Conservation (phyloP, 2,797 vertebrate genomes). For the Pseudocheirus occidentalis region DNA sequence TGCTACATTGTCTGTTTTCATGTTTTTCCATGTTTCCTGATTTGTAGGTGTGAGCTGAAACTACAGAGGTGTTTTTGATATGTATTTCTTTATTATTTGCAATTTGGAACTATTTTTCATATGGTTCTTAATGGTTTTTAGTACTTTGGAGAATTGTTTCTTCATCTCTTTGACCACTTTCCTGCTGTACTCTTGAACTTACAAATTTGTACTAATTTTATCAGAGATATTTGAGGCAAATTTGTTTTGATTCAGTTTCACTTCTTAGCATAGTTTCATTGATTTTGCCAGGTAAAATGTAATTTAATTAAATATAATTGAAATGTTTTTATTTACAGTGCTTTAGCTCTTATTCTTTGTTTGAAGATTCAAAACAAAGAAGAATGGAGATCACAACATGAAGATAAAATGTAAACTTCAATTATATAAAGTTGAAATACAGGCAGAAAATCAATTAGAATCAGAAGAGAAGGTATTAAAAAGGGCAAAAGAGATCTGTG, state of each 20-base stretch:
- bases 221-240: not conserved
- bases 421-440: not conserved
- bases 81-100: not conserved
- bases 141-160: not conserved
- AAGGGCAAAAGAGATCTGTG: not conserved
- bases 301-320: not conserved
- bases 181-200: not conserved
- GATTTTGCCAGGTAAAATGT: not conserved
- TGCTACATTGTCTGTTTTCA: not conserved
- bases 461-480: not conserved
- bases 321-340: not conserved
- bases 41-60: not conserved
- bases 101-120: not conserved
- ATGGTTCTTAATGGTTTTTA: not conserved
- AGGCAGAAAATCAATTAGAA: not conserved
- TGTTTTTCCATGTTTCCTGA: not conserved
- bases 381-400: not conserved
- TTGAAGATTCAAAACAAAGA: not conserved
- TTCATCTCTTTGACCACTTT: not conserved
- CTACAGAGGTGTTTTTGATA: not conserved
- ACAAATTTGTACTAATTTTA: not conserved
- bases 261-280: not conserved
- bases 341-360: not conserved
- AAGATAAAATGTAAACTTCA: not conserved
- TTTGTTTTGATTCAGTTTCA: not conserved